These are phyloP conservation scores for Prunella strophiata DNA, from an alignment of 2,797 vertebrate genomes.

Conservation along the genomic window DNA sequence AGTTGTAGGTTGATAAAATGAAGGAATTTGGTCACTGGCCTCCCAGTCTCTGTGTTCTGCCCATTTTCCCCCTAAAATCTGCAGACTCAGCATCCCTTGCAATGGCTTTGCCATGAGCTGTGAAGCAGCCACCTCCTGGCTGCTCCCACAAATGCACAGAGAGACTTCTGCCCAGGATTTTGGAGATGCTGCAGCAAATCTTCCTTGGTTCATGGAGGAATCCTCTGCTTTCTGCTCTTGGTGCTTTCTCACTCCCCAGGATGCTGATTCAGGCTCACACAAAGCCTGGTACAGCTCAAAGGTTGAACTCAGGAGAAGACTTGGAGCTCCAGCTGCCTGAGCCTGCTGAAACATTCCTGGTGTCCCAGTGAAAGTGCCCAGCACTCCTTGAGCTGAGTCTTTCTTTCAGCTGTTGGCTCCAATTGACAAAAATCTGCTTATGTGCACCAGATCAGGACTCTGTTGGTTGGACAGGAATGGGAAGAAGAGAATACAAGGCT, in stretches of 20 bases:
- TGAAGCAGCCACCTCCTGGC: not conserved
- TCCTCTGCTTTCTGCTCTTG: not conserved
- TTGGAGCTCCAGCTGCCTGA: not conserved
- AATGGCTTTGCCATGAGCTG: not conserved
- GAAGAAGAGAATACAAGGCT: not conserved
- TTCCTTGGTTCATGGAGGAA: not conserved
- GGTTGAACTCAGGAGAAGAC: not conserved
- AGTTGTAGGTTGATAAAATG: not conserved
- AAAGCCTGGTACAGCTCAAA: not conserved
- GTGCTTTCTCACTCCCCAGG: not conserved
- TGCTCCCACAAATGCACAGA: not conserved
- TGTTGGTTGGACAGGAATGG: not conserved
- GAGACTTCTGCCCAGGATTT: not conserved
- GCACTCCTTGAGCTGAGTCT: fast-evolving
- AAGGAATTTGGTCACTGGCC: not conserved
- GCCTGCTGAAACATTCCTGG: not conserved
- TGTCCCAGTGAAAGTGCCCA: not conserved
- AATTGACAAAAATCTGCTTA: not conserved
- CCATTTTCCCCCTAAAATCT: not conserved
- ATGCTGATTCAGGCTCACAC: not conserved
- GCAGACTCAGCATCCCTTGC: not conserved
- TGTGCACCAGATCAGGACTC: not conserved
- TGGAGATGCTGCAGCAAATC: not conserved
- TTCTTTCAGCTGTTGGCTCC: not conserved
- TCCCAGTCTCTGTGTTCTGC: not conserved